Base-by-base conservation (phyloP, 2,888 invertebrate species). In the Eretmocerus hayati region DNA sequence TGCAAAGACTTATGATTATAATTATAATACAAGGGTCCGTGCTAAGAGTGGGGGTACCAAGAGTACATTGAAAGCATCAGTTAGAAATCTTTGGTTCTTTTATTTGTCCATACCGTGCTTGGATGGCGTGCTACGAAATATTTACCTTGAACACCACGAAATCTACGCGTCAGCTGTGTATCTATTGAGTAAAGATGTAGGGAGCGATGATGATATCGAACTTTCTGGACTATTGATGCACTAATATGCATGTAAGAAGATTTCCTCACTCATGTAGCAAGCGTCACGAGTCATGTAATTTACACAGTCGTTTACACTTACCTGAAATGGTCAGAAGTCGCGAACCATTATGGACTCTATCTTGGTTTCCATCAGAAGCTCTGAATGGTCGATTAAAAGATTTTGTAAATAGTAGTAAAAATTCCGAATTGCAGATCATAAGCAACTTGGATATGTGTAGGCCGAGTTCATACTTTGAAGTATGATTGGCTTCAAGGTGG, bases 101-200 rank as follows among this genome's bases (percentile, higher is more conserved):
- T 41, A 41, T 13, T 6, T 13, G 11, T 41, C 31, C 4, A 9
- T 41, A 4, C 41, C 41, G 19, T 20, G 30, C 13, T 41, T 41
- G 21, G 15, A 19, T 30, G 16, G 19, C 32, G n/a, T 41, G 3
- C n/a, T 41, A 6, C 15, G 20, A 31, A 8, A 1, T 19, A 15
- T 31, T 5, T 41, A 41, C 21, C 21, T 41, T 6, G 41, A 41
- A 4, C 41, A 41, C 21, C 32, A 30, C n/a, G 20, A 31, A 41
- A 3, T 41, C 5, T 21, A 31, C 4, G 41, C 32, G 21, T 19
- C 32, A 19, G 41, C 31, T 13, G 41, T 41, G 20, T 31, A 16
- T 41, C 13, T 41, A 13, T 32, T 41, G 8, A 23, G 19, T 41
- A 19, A 31, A 31, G 20, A 41, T 20, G 19, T 2, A 19, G 15